Base-by-base conservation (phyloP, 92 coral and sea anemone species). In the Umimayanthus chanpuru region DNA sequence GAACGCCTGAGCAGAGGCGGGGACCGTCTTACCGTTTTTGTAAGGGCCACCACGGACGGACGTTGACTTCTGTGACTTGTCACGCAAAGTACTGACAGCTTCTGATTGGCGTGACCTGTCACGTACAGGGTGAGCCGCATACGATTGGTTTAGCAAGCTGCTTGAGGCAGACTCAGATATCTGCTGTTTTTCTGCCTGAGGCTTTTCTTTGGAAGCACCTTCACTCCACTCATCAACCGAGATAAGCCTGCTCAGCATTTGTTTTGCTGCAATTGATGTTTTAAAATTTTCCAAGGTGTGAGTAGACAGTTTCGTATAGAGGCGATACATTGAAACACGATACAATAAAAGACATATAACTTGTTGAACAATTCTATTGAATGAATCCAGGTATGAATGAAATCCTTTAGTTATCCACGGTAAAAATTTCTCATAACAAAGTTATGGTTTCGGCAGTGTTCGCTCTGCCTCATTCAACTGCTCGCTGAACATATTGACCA, bases 221-320 rank as follows among this genome's bases (percentile, higher is more conserved):
- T 72, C 76, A 32, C 20, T 71, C 76, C 76, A 71, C 4, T 71
- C 40, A 28, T 79, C 82, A 36, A 14, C 38, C 38, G 61, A 79
- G 5, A 79, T n/a, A 61, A 79, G 82, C 5, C 82, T 49, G 41
- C 66, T 79, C 23, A 79, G 68, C 67, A 53, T 50, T 50, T 79
- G 82, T 44, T 53, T 79, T 50, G 82, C 82, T 79, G 43, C 25
- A 53, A 79, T 16, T 26, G 9, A 26, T 20, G 82, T 47, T 44
- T 7, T 23, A 28, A 32, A 49, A 16, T 6, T n/a, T 6, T 40
- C 0, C 4, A 76, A 40, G 3, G 2, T 36, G 40, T 1, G 30
- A 14, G 40, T 72, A 72, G 30, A 29, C 6, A 72, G 39, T 68
- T n/a, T 7, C n/a, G 14, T 23, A 6, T 7, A 68, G 10, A 9